Evolutionary conservation across 2,888 invertebrate genomes (phyloP).

Genomic region (Ophonus ardosiacus): DNA sequence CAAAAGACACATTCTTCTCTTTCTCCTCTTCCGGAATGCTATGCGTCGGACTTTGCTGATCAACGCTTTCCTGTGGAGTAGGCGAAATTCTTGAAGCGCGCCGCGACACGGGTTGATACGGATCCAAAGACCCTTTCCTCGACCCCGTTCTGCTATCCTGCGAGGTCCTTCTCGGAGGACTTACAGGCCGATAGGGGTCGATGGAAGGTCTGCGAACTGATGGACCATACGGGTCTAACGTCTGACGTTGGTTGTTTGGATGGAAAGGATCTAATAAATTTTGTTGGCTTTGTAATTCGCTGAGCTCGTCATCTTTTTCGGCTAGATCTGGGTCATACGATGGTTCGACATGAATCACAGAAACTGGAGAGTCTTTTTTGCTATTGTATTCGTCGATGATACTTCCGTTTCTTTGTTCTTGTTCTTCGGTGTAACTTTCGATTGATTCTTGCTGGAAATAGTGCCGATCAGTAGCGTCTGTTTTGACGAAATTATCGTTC

Average conservation of each 20-base stretch:
- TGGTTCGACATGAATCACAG: constrained; percentile 75
- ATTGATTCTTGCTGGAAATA: constrained; percentile 75
- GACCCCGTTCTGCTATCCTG: constrained; percentile 66
- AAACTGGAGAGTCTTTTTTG: constrained; percentile 75
- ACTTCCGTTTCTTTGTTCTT: constrained; percentile 67
- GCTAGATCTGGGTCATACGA: constrained; percentile 71
- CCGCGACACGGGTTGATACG: constrained; percentile 67
- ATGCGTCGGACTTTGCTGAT: constrained; percentile 64
- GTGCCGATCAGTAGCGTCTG: constrained; percentile 64
- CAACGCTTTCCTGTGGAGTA: constrained; percentile 68
- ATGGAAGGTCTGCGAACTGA: constrained; percentile 66
- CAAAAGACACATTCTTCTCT: constrained; percentile 75
- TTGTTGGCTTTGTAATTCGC: constrained; percentile 70
- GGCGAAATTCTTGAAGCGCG: constrained; percentile 69
- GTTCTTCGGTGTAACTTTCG: constrained; percentile 76
- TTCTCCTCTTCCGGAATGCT: constrained; percentile 68
- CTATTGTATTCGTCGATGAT: constrained; percentile 70
- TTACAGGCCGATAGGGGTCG: constrained; percentile 73
- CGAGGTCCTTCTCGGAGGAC: constrained; percentile 76
- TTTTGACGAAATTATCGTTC: constrained; percentile 58
- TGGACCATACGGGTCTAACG: constrained; percentile 67
- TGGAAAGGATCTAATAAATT: constrained; percentile 79
- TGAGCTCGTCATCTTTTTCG: constrained; percentile 65
- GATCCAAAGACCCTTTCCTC: constrained; percentile 69
- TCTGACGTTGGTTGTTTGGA: constrained; percentile 71